Evolutionary conservation across 2,888 invertebrate species (phyloP).

Genomic region (Sturmia bella): DNA sequence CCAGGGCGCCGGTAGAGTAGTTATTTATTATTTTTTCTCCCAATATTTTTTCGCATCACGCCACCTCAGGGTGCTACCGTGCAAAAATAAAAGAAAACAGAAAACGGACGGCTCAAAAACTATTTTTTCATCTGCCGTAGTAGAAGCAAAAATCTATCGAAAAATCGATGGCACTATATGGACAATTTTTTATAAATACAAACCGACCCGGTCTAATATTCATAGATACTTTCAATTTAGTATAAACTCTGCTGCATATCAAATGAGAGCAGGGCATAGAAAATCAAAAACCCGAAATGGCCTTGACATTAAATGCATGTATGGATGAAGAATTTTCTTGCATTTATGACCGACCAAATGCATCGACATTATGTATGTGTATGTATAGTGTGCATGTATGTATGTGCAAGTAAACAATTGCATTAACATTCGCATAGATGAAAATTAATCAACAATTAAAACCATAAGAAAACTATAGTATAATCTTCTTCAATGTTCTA

Average conservation of each 20-base stretch:
- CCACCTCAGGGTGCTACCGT: too few species aligned
- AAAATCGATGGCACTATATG: too few species aligned
- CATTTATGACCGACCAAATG: conserved; percentile 58
- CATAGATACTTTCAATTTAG: not conserved
- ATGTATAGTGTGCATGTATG: too few species aligned
- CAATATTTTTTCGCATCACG: too few species aligned
- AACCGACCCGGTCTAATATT: too few species aligned
- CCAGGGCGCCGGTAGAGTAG: too few species aligned
- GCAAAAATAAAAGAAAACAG: too few species aligned
- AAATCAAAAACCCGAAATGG: conserved; percentile 47
- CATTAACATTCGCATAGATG: conserved; percentile 1
- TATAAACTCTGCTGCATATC: conserved; percentile 40
- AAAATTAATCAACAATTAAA: conserved; percentile 3
- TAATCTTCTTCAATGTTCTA: not conserved
- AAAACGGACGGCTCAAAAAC: too few species aligned
- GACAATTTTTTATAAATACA: not conserved
- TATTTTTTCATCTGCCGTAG: too few species aligned
- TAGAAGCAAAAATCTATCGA: too few species aligned
- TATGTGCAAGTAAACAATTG: too few species aligned
- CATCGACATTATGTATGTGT: conserved; percentile 28
- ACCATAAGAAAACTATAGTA: not conserved
- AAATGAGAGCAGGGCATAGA: conserved; percentile 23
- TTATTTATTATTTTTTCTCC: too few species aligned
- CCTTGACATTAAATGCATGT: conserved; percentile 63
- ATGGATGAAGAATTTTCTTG: conserved; percentile 26